phyloP scores from a whole-genome alignment of 2,888 invertebrate species.

The Teleogryllus oceanicus region DNA sequence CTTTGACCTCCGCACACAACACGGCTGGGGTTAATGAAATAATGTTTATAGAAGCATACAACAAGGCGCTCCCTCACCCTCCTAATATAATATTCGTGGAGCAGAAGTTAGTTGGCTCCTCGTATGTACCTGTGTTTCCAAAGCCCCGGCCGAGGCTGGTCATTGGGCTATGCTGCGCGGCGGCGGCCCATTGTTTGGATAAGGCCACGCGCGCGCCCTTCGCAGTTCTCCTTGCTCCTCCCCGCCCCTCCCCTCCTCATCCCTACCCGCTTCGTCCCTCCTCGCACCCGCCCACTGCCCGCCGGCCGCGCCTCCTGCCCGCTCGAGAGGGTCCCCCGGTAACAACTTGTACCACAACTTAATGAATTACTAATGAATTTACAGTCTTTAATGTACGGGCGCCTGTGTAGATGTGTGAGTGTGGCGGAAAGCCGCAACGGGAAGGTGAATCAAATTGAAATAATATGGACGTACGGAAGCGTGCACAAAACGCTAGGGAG shows the following conservation, averaged over 20 bases:
- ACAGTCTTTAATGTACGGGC: slow-evolving; percentile 23
- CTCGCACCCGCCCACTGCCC: too few species aligned
- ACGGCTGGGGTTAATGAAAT: slow-evolving; percentile 18
- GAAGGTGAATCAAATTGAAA: slow-evolving; percentile 21
- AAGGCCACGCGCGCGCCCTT: neutral
- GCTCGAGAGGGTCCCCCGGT: neutral
- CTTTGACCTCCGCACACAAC: slow-evolving; percentile 18
- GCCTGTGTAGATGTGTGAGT: neutral
- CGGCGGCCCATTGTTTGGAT: neutral
- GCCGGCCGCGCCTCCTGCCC: neutral
- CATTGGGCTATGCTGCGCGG: neutral
- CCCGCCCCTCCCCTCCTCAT: too few species aligned
- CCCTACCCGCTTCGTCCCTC: too few species aligned
- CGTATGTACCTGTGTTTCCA: slow-evolving; percentile 18
- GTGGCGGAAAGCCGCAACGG: neutral
- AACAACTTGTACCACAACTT: slow-evolving; percentile 23
- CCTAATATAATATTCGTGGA: slow-evolving; percentile 1
- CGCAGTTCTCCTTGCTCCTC: too few species aligned
- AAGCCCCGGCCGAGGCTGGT: neutral
- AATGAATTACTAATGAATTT: slow-evolving; percentile 24
- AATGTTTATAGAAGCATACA: slow-evolving; percentile 9
- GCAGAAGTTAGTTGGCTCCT: neutral
- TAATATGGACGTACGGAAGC: neutral
- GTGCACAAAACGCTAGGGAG: neutral
- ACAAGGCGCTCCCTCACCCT: slow-evolving; percentile 3